Conservation (phyloP, 2,888 invertebrate species). For the Protonemura montana region DNA sequence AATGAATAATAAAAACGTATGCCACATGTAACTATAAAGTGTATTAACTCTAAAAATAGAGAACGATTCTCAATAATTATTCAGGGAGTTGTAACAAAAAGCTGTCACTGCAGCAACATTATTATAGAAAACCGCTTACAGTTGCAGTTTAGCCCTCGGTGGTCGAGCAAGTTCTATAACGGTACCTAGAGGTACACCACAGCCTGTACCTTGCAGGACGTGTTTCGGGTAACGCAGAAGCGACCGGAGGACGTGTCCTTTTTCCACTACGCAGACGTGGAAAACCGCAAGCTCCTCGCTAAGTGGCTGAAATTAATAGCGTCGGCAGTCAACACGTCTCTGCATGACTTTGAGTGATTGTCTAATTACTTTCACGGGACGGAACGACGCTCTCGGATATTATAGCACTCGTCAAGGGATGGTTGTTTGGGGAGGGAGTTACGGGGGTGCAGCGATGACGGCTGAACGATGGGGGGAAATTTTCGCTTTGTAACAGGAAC, state of each 20-base stretch:
- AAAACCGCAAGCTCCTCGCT: conserved; percentile 19
- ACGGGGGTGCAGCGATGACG: neutral
- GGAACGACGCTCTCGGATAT: neutral
- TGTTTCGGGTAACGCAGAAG: neutral
- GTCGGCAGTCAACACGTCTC: conserved; percentile 33
- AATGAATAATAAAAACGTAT: no score
- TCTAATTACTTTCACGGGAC: conserved; percentile 31
- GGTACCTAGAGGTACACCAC: no score
- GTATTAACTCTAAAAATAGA: neutral
- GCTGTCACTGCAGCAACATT: neutral
- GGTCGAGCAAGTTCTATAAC: neutral
- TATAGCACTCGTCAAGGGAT: conserved; percentile 7
- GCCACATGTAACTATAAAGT: neutral
- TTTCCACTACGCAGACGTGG: neutral
- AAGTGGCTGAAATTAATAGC: conserved; percentile 36
- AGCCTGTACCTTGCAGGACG: no score
- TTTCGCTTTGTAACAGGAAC: neutral
- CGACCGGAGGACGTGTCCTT: neutral
- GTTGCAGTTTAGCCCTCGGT: neutral
- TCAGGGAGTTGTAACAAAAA: neutral
- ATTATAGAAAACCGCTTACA: neutral
- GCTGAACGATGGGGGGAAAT: neutral
- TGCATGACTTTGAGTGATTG: conserved; percentile 33
- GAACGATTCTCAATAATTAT: neutral
- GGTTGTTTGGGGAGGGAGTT: neutral